Base-by-base conservation (phyloP, 2,113 vertebrate genomes). In the Callipepla californica region DNA sequence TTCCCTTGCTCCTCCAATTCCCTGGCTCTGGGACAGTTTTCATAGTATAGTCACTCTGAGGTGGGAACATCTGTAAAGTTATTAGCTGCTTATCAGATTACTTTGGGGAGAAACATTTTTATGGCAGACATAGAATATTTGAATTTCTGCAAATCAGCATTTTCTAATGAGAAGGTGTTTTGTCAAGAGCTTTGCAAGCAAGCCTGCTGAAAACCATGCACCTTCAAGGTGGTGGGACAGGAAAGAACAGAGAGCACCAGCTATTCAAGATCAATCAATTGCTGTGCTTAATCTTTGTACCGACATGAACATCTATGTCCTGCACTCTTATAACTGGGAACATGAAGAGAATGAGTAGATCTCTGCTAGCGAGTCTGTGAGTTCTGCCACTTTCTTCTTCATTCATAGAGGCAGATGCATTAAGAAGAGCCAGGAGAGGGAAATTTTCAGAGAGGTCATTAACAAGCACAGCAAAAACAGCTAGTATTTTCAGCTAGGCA, bases 361-460 rank as follows among this genome's bases (percentile, higher is more conserved):
- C 2, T 45, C 8, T 17, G 34, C 9, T 45, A 20, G 58, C 11
- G 22, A 50, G 12, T 69, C 67, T 18, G 23, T n/a, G 65, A 51
- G 14, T 50, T 80, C 28, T 59, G 47, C 5, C 6, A 13, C 44
- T 85, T 40, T 62, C 17, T 57, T 55, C 34, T 62, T 72, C 6
- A 45, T 20, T 77, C 38, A 19, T 1, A 3, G 25, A 5, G 8
- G 13, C 15, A 1, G 0, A 40, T 16, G 34, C 34, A 7, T 5
- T 26, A 13, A 58, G 55, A 42, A 57, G 68, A 34, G 76, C 25
- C 18, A 12, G 34, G 3, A 9, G 15, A 63, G 21, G 51, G 32
- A 7, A 15, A 14, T 25, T 45, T 80, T 62, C 23, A 4, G 57
- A 57, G 13, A 17, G 26, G 7, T 23, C 32, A 5, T 70, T 30